Conservation (phyloP, 2,113 vertebrate genomes). For the Dipodomys merriami region DNA sequence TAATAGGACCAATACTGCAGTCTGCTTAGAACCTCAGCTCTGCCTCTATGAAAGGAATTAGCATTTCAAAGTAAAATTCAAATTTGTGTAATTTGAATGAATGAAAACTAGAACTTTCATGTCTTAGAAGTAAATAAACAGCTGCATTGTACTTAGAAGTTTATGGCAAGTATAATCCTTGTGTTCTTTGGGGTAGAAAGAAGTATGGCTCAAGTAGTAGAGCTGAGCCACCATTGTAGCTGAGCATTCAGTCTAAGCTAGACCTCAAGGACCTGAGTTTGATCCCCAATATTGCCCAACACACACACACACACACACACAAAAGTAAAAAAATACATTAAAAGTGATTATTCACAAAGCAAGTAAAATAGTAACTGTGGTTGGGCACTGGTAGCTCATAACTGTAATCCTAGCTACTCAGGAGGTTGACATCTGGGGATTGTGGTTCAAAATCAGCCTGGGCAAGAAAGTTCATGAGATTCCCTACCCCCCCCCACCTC, state of each 20-base stretch:
- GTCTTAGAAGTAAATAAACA: slow-evolving; percentile 36
- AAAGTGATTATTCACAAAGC: slow-evolving; percentile 1
- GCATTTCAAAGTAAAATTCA: slow-evolving; percentile 12
- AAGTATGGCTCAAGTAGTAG: no score
- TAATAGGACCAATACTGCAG: not conserved
- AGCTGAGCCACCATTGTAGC: no score
- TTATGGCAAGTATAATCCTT: slow-evolving; percentile 8
- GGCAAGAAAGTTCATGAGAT: no score
- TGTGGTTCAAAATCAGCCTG: no score
- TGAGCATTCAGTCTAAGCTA: no score
- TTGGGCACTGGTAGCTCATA: no score
- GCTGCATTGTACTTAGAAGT: not conserved
- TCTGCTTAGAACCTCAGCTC: not conserved
- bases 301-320: no score
- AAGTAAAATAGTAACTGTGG: not conserved
- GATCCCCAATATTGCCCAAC: no score
- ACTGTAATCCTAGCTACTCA: no score
- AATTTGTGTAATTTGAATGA: slow-evolving; percentile 13
- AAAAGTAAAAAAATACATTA: not conserved
- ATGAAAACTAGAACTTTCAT: not conserved
- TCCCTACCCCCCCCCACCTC: no score
- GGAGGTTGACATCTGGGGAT: no score
- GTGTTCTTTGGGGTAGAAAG: not conserved
- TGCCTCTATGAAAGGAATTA: not conserved
- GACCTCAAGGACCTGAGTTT: no score